Conservation (phyloP, 2,113 vertebrate genomes). For the Mustelus asterias region DNA sequence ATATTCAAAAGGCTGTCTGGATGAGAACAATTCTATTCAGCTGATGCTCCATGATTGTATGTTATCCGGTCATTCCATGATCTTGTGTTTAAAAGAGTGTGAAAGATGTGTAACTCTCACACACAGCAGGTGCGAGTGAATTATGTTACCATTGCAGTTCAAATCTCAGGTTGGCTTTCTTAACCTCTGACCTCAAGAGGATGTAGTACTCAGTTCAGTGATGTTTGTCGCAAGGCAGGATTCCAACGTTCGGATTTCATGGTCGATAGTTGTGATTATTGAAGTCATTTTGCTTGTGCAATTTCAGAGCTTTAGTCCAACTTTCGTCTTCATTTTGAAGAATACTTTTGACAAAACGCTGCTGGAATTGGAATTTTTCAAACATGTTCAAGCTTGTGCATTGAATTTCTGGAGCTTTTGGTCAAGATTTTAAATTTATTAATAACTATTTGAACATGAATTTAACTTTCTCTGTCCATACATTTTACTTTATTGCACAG, state of each 20-base stretch:
- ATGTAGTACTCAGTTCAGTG: background rate
- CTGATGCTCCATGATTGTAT: background rate
- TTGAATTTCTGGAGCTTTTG: background rate
- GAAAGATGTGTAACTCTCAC: background rate
- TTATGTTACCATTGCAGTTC: slow-evolving; percentile 27
- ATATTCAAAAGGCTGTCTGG: background rate
- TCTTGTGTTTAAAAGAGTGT: background rate
- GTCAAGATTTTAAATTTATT: background rate
- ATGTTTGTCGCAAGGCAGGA: background rate
- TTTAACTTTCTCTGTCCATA: background rate
- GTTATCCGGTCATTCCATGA: background rate
- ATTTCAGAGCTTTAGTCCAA: background rate
- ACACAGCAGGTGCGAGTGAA: slow-evolving; percentile 30
- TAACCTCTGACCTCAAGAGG: slow-evolving; percentile 28
- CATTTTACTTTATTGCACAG: background rate
- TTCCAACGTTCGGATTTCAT: background rate
- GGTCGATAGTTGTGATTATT: background rate
- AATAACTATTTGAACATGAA: background rate
- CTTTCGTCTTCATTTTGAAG: background rate
- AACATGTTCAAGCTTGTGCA: background rate
- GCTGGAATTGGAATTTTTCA: background rate
- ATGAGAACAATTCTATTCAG: background rate
- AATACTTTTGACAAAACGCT: background rate
- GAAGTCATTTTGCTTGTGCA: background rate
- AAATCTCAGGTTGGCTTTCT: background rate